phyloP scores from a whole-genome alignment of 2,888 invertebrate genomes.

The Hipparchia semele region DNA sequence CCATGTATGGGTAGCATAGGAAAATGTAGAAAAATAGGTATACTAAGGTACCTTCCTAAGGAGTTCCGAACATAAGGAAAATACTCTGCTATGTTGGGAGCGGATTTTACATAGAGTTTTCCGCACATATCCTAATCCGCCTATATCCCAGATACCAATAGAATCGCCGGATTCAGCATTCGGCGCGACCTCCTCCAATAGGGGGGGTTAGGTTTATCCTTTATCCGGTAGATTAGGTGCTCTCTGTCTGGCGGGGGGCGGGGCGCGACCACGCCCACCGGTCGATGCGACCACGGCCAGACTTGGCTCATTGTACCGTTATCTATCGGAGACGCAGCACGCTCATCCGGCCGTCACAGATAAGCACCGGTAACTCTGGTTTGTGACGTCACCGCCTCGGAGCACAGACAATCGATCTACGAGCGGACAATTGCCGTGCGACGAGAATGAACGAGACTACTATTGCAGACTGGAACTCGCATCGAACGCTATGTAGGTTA shows the following conservation, averaged over 20 bases:
- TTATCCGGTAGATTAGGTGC: slow-evolving; percentile 79
- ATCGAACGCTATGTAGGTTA: slow-evolving; percentile 5
- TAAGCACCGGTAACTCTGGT: slow-evolving; percentile 60
- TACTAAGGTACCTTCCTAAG: neutral
- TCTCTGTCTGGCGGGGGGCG: slow-evolving; percentile 73
- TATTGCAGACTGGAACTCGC: neutral
- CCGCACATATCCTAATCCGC: slow-evolving; percentile 72
- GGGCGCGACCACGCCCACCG: slow-evolving; percentile 77
- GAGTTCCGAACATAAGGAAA: slow-evolving; percentile 1
- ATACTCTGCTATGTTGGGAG: slow-evolving; percentile 11
- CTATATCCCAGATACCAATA: slow-evolving; percentile 75
- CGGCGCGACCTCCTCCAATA: slow-evolving; percentile 73
- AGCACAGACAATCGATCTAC: slow-evolving; percentile 21
- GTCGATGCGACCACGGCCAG: slow-evolving; percentile 66
- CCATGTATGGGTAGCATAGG: too few species aligned
- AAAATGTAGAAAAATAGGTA: too few species aligned
- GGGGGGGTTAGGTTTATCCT: slow-evolving; percentile 77
- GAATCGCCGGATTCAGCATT: slow-evolving; percentile 64
- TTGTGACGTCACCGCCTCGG: slow-evolving; percentile 55
- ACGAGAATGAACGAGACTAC: slow-evolving; percentile 8
- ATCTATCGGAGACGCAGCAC: slow-evolving; percentile 74
- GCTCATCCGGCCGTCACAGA: slow-evolving; percentile 76
- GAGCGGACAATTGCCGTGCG: slow-evolving; percentile 1
- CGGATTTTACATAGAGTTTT: slow-evolving; percentile 39
- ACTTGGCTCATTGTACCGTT: slow-evolving; percentile 70